Evolutionary conservation across 2,797 vertebrate species (phyloP).

Genomic region (Hafferia zeledoni): DNA sequence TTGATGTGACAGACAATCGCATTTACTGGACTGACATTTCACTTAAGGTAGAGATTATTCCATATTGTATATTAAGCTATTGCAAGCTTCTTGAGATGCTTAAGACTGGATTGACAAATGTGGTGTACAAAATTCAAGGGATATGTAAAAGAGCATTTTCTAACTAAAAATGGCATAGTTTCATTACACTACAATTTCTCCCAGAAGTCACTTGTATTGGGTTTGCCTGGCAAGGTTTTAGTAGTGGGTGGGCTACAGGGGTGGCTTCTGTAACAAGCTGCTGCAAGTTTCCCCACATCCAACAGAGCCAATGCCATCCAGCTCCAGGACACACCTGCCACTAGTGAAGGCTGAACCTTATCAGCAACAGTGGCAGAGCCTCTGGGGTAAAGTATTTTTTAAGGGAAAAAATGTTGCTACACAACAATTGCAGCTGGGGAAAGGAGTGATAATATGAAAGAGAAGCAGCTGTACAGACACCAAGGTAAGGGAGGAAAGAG

Average conservation of each 20-base stretch:
- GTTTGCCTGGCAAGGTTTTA: not conserved
- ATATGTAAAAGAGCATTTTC: not conserved
- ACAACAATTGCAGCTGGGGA: not conserved
- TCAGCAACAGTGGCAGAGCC: rapidly evolving
- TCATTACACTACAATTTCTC: not conserved
- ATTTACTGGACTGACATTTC: slow-evolving; percentile 99
- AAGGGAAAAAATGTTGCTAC: not conserved
- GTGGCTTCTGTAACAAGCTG: not conserved
- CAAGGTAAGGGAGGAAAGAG: not conserved
- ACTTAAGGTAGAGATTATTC: slow-evolving; percentile 83
- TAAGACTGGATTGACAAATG: not conserved
- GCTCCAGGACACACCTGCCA: rapidly evolving
- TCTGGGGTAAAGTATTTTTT: not conserved
- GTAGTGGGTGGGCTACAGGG: not conserved
- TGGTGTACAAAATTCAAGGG: not conserved
- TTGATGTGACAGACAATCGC: slow-evolving; percentile 93
- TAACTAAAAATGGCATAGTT: not conserved
- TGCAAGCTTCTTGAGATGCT: not conserved
- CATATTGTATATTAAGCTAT: not conserved
- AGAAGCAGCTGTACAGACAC: not conserved
- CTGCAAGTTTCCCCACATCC: not conserved
- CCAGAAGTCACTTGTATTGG: not conserved
- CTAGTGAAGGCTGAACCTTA: not conserved
- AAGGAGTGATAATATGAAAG: not conserved
- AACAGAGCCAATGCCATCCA: not conserved